Evolutionary conservation across 2,797 vertebrate genomes (phyloP), one percentile per base, ranked within the genome.

Genomic region (Enteromius viviparus): DNA sequence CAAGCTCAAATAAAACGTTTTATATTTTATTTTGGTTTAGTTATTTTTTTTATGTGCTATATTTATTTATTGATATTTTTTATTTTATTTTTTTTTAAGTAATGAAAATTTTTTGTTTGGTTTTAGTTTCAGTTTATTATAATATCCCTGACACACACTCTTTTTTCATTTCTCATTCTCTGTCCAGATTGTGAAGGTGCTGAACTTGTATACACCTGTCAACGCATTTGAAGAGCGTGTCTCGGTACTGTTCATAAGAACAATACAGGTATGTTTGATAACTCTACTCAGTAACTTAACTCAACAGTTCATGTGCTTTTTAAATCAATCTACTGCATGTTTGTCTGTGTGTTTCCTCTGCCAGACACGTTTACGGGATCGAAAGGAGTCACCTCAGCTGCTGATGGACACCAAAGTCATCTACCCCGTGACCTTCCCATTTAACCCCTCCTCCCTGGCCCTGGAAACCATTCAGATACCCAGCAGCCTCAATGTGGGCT

Each of bases 141-240:
- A 53, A 53, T 23, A 58, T n/a, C 55, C 53, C 51, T 66, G 26
- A 64, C 17, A 64, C 34, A 37, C 55, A 60, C 2, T n/a, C 3
- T 3, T 17, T 64, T 15, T 45, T 32, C 3, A 32, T 76, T 6
- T 80, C 21, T 51, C 7, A 34, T 15, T 87, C 34, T 86, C 84
- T 42, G 5, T 71, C 70, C 91, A 99, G 98, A 99, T 99, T 83
- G 97, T 99, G 72, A 99, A 98, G 92, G 97, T 99, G 85, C 92
- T 99, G 93, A 99, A 99, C 89, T 93, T 99, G 88, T 99, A 99
- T 92, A 99, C 98, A 72, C 98, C 98, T 0, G 97, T 99, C 81
- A 99, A 99, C 70, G 98, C 99, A 86, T 99, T 99, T 93, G 98
- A 99, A 92, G 98, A 99, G 91, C 94, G 98, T 90, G 98, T 99